phyloP scores from a whole-genome alignment of 2,888 invertebrate genomes.

The Heliconius sara region DNA sequence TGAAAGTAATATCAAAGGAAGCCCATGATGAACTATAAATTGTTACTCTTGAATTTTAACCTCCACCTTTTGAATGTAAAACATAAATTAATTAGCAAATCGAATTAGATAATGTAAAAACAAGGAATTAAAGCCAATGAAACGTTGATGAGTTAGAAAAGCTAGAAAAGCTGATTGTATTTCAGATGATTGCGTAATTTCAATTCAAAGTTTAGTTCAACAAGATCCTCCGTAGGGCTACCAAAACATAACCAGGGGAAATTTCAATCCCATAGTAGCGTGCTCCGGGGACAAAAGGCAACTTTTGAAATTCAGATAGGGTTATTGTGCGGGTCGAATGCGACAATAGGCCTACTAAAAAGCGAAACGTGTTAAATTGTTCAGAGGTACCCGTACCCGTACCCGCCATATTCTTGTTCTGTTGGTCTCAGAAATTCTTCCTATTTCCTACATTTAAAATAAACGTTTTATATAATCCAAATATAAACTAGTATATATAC shows the following conservation, averaged over 20 bases:
- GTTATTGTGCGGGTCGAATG: slow-evolving; percentile 54
- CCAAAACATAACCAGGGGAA: slow-evolving; percentile 54
- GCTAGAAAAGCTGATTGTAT: slow-evolving; percentile 54
- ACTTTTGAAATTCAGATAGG: slow-evolving; percentile 67
- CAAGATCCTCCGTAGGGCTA: slow-evolving; percentile 54
- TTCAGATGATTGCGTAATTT: slow-evolving; percentile 69
- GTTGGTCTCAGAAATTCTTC: background rate
- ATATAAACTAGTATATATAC: background rate
- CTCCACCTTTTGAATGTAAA: background rate
- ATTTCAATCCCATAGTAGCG: slow-evolving; percentile 47
- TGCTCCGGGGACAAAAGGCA: slow-evolving; percentile 54
- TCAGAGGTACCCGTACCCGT: slow-evolving; percentile 27
- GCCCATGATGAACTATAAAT: background rate
- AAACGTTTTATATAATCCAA: background rate
- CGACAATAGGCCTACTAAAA: slow-evolving; percentile 54
- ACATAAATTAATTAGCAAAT: slow-evolving; percentile 17
- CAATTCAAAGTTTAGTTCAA: slow-evolving; percentile 69
- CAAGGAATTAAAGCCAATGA: slow-evolving; percentile 55
- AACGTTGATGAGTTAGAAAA: slow-evolving; percentile 58
- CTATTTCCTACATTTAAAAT: background rate
- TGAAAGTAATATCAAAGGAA: slow-evolving; percentile 7
- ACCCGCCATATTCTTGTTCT: slow-evolving; percentile 18
- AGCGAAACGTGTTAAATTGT: slow-evolving; percentile 51
- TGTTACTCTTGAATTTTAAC: background rate
- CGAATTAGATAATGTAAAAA: slow-evolving; percentile 27